Conservation (phyloP, 2,888 invertebrate species). For the Synergus gifuensis region DNA sequence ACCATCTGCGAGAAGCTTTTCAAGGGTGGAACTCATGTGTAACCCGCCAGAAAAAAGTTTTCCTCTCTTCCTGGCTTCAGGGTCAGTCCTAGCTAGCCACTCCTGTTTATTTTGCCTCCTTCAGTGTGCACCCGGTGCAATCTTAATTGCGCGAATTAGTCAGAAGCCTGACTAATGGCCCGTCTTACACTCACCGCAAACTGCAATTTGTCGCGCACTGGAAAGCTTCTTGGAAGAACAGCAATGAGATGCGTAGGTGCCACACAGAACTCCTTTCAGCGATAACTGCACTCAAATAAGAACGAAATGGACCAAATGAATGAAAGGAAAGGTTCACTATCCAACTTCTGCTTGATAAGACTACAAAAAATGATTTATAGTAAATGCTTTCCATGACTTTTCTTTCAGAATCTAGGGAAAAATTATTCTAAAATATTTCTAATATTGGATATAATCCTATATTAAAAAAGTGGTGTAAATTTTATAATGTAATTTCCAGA, state of each 20-base stretch:
- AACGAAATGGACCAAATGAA: conserved; percentile 5
- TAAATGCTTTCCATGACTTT: neutral
- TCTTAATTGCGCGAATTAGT: conserved; percentile 70
- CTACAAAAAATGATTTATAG: conserved; percentile 17
- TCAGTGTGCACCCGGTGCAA: conserved; percentile 49
- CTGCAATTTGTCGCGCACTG: conserved; percentile 60
- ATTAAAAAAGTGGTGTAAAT: no score
- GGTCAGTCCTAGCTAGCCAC: conserved; percentile 2
- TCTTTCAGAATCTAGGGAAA: neutral
- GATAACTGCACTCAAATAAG: conserved; percentile 18
- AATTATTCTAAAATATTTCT: no score
- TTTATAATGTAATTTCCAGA: no score
- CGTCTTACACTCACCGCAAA: conserved; percentile 59
- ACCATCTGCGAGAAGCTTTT: neutral
- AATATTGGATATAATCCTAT: no score
- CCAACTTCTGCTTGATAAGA: neutral
- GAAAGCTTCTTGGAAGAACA: conserved; percentile 55
- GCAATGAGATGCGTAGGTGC: conserved; percentile 33
- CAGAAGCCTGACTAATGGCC: conserved; percentile 68
- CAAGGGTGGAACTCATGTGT: neutral
- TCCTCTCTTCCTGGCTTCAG: conserved; percentile 23
- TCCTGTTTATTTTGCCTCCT: conserved; percentile 42
- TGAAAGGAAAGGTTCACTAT: neutral
- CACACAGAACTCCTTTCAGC: conserved; percentile 16
- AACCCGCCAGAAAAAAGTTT: conserved; percentile 42